phyloP scores from a whole-genome alignment of 2,888 invertebrate species.

The Chromoteleia sp. region DNA sequence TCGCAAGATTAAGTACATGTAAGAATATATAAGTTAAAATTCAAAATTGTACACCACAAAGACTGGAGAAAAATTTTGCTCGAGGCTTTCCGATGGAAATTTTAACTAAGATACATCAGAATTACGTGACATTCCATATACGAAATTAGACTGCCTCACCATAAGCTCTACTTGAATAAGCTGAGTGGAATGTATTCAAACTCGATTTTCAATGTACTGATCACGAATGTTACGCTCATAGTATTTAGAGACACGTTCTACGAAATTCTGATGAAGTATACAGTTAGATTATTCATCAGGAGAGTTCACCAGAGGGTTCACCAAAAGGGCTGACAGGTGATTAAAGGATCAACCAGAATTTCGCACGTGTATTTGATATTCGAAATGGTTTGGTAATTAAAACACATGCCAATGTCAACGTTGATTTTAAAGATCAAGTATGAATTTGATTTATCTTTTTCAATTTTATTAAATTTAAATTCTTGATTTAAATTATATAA shows the following conservation, averaged over 20 bases:
- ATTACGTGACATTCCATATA: conserved; percentile 79
- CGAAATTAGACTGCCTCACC: conserved; percentile 83
- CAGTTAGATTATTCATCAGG: neutral
- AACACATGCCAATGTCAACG: conserved; percentile 13
- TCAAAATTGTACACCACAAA: too few species aligned
- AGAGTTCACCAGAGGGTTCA: too few species aligned
- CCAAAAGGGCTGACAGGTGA: too few species aligned
- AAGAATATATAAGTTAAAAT: too few species aligned
- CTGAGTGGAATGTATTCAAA: conserved; percentile 25
- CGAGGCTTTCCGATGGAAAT: too few species aligned
- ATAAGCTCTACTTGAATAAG: conserved; percentile 67
- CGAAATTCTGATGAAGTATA: conserved; percentile 12
- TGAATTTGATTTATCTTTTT: neutral
- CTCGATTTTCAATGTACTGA: conserved; percentile 35
- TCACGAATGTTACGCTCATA: conserved; percentile 11
- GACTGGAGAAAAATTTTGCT: too few species aligned
- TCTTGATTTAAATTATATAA: too few species aligned
- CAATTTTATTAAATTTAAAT: neutral
- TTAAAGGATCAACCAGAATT: conserved; percentile 12
- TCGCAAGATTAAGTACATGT: too few species aligned
- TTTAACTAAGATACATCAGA: too few species aligned
- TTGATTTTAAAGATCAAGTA: neutral
- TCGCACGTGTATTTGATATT: conserved; percentile 10
- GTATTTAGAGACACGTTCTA: conserved; percentile 10
- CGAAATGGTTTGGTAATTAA: conserved; percentile 11